phyloP scores from a whole-genome alignment of 1,140 invertebrate species.

The Drosophila bipectinata region DNA sequence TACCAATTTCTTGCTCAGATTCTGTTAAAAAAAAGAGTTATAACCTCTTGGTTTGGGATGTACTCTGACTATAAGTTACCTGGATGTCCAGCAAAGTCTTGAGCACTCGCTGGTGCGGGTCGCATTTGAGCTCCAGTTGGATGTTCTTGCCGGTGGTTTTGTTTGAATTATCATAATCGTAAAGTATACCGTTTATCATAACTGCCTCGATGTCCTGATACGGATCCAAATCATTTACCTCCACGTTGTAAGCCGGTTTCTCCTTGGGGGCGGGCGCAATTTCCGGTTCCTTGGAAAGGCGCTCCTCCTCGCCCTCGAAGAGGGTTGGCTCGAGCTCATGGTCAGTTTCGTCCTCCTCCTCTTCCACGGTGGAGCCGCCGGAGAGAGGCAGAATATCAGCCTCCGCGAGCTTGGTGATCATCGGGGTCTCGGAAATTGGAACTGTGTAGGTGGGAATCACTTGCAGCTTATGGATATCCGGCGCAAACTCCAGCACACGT shows the following conservation, averaged over 20 bases:
- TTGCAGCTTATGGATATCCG: constrained; percentile 54
- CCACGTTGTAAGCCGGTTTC: not conserved
- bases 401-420: constrained; percentile 3
- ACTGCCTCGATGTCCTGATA: constrained; percentile 4
- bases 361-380: constrained; percentile 15
- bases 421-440: accelerated
- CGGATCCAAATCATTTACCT: constrained; percentile 1
- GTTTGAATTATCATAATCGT: constrained; percentile 13
- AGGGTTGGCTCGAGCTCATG: not conserved
- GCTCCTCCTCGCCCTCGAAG: not conserved
- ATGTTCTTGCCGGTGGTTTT: constrained; percentile 8
- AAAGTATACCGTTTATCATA: constrained; percentile 46
- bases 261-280: not conserved
- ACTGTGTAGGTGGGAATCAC: constrained; percentile 7
- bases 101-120: constrained; percentile 48
- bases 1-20: constrained; percentile 35
- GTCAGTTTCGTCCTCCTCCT: constrained; percentile 8
- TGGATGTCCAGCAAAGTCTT: constrained; percentile 54
- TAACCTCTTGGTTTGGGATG: no score
- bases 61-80: constrained; percentile 11
- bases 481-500: constrained; percentile 49
- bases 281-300: not conserved
- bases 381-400: constrained; percentile 1
- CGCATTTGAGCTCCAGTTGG: constrained; percentile 39
- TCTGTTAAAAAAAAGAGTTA: constrained; percentile 15